Evolutionary conservation across 2,113 vertebrate genomes (phyloP).

Genomic region (Ameiurus melas): DNA sequence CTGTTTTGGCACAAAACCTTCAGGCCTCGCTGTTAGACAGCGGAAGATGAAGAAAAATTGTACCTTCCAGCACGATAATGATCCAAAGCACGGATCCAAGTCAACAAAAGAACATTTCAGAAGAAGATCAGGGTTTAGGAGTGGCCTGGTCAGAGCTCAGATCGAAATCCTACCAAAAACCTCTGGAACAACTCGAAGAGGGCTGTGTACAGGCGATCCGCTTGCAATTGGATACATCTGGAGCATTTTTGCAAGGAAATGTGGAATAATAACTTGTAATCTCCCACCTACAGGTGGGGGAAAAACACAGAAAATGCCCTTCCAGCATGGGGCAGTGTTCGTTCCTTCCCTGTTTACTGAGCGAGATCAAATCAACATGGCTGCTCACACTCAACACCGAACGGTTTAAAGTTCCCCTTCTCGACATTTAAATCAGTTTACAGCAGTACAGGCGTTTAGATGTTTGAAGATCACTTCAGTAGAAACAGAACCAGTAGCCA

Average conservation of each 20-base stretch:
- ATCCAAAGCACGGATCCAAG: neutral
- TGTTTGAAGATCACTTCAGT: neutral
- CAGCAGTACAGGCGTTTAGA: neutral
- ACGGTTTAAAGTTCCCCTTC: neutral
- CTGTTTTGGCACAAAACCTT: neutral
- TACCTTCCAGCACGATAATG: neutral
- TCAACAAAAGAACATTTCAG: neutral
- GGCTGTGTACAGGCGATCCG: neutral
- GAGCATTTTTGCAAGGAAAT: neutral
- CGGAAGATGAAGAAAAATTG: neutral
- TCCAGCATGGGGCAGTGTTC: neutral
- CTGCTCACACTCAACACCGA: neutral
- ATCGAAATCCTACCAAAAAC: neutral
- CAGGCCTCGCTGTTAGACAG: neutral
- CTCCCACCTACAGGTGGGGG: neutral
- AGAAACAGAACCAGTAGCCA: neutral
- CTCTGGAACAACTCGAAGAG: neutral
- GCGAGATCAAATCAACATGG: neutral
- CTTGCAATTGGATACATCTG: neutral
- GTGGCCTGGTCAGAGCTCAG: neutral
- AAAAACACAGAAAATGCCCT: neutral
- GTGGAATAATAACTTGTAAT: neutral
- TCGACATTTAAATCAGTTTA: neutral
- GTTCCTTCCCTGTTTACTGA: neutral
- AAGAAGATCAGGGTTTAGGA: neutral